Evolutionary conservation across 2,888 invertebrate species (phyloP), one percentile per base, ranked within the genome.

Genomic region (Agrypnus murinus): DNA sequence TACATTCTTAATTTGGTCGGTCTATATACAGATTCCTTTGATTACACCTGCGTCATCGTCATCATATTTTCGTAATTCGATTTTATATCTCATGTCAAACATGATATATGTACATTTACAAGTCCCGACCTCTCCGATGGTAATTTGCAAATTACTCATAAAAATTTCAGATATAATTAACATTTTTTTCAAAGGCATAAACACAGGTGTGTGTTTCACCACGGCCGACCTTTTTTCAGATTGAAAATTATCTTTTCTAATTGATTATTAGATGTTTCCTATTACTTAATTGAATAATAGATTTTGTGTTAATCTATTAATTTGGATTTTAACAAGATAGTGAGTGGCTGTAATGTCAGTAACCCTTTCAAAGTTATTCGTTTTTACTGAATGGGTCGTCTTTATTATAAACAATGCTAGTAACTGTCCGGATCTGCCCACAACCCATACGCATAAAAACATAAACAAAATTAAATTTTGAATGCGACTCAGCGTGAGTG

Each of bases 381-480:
- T 57, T 25, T 65, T 60, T 65, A n/a, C 34, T 69, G 69, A 64
- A 69, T 64, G 57, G 69, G 58, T 40, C 64, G 62, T 65, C 59
- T 65, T 63, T 38, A 72, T 59, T 69, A 72, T 69, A 55, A 59
- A 59, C 65, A 60, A 70, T 70, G 17, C 55, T 34, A 65, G 43
- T 70, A 75, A 75, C 74, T 64, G 73, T 75, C 73, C 3, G 50
- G 50, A 67, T 58, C 65, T 58, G 40, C 67, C 70, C 64, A 75
- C 71, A 71, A 71, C 65, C 72, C 70, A 72, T 68, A 65, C 62
- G 64, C 65, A 72, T 69, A 63, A 72, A 60, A 57, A 67, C 67
- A 72, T 71, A 72, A 75, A 73, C 64, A 73, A 72, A 75, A 69
- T 73, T 73, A 72, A 75, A 73, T 74, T 72, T 74, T 71, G 70